Evolutionary conservation across 2,113 vertebrate species (phyloP), one percentile per base, ranked within the genome.

Genomic region (Lutjanus erythropterus): DNA sequence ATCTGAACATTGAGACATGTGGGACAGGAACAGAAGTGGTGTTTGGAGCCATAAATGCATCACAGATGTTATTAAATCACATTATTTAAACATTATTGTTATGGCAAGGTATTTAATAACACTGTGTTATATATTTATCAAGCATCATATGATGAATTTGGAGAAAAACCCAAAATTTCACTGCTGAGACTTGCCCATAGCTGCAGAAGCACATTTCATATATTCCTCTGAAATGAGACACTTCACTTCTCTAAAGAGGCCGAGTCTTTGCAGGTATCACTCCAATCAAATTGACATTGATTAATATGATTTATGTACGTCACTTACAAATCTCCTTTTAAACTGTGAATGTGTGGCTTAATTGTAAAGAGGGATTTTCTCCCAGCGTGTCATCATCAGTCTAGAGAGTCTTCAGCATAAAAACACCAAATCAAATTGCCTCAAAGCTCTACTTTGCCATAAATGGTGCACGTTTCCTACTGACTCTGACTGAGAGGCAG

Each of bases 391-490:
- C 50, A 59, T 42, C n/a, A 68, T 35, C 39, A 31, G n/a, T 27
- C 41, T 75, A 23, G 27, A 61, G 39, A 56, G 37, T 65, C 33
- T 74, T 35, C 31, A 62, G 29, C 61, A 52, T 60, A 11, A 52
- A 59, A 31, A 56, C 9, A 33, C 33, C 2, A 61, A 58, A 27
- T 58, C 9, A 62, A n/a, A 46, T 18, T 3, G 27, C 18, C 18
- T 53, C 29, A 64, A 29, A 65, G 56, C 31, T 74, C 21, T 39
- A 9, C 21, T 58, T 72, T 75, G 4, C 27, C 25, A 37, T 25
- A 23, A 29, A 23, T 33, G 25, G 16, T 25, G 4, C 35, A 11
- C 3, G 69, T 62, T 23, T 52, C 31, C 46, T 16, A 35, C 27
- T 35, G n/a, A 59, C 56, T 18, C 61, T 62, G 47, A 49, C 39